Evolutionary conservation across 2,888 invertebrate genomes (phyloP).

Genomic region (Dynastes tityus): DNA sequence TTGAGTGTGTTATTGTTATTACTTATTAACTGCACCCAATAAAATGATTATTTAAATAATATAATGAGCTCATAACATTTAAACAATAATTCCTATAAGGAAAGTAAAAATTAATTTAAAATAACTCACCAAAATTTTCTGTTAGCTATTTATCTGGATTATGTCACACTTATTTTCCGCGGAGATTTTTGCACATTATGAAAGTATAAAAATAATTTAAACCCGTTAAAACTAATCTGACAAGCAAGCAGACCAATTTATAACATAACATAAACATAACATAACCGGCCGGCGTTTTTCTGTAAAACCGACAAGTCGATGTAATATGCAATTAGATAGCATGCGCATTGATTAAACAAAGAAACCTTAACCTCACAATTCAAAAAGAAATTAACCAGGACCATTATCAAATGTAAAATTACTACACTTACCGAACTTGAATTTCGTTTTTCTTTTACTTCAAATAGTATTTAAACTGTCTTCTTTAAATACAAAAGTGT

Average conservation of each 20-base stretch:
- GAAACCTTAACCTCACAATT: conserved; percentile 64
- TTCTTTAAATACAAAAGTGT: conserved; percentile 6
- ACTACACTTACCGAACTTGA: conserved; percentile 52
- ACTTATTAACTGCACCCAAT: neutral
- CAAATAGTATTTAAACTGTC: neutral
- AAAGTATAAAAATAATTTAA: conserved; percentile 17
- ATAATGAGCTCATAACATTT: neutral
- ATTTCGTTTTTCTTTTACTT: conserved; percentile 11
- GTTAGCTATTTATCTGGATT: neutral
- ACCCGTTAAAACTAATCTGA: conserved; percentile 20
- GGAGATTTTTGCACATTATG: neutral
- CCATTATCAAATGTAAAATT: conserved; percentile 17
- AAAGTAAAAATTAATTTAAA: neutral
- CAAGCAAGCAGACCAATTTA: conserved; percentile 37
- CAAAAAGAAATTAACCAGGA: conserved; percentile 49
- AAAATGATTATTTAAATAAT: neutral
- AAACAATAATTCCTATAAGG: neutral
- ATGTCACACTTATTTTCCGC: neutral
- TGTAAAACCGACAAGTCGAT: conserved; percentile 62
- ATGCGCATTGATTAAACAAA: conserved; percentile 64
- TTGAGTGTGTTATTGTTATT: neutral
- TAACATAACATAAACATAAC: conserved; percentile 56
- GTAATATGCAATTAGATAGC: conserved; percentile 62
- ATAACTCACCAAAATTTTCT: conserved; percentile 28
- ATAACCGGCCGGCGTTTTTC: conserved; percentile 66